A percentile compares a stretch with the other conserved stretches of the same genome.
Evolutionary conservation across 2,113 vertebrate species (phyloP).

Genomic region (Rhea pennata): DNA sequence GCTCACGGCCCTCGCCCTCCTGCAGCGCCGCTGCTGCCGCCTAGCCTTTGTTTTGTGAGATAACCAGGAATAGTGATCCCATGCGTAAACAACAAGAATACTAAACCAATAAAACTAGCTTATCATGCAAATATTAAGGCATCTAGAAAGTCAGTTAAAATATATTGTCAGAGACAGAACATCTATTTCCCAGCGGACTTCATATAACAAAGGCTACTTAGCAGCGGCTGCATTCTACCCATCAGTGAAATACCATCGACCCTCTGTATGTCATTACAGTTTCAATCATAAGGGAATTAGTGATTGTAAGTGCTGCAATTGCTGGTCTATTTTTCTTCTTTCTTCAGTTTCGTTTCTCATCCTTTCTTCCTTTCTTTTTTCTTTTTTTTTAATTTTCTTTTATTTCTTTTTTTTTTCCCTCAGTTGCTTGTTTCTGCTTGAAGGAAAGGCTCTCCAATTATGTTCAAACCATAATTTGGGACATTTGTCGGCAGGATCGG

Average conservation of each 20-base stretch:
- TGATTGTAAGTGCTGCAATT: constrained; percentile 88
- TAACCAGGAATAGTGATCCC: constrained; percentile 92
- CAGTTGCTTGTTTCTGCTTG: constrained; percentile 98
- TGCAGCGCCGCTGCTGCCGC: constrained; percentile 76
- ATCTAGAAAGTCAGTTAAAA: constrained; percentile 95
- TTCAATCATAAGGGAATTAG: constrained; percentile 79
- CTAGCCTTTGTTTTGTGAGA: constrained; percentile 85
- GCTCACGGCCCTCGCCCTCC: constrained; percentile 73
- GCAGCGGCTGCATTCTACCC: constrained; percentile 83
- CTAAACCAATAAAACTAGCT: constrained; percentile 92
- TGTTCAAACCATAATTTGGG: constrained; percentile 99
- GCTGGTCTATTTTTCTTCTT: constrained; percentile 82
- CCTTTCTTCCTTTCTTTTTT: constrained; percentile 61
- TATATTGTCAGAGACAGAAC: constrained; percentile 93
- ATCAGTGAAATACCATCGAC: constrained; percentile 87
- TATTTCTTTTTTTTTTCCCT: constrained; percentile 73
- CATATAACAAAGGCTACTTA: constrained; percentile 95
- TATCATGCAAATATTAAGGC: constrained; percentile 99
- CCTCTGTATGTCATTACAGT: constrained; percentile 79
- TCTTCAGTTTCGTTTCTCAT: constrained; percentile 76
- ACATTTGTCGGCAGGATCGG: constrained; percentile 98
- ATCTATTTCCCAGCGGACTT: constrained; percentile 94
- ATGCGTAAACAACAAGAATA: constrained; percentile 90
- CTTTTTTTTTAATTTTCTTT: constrained; percentile 47
- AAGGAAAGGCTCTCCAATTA: constrained; percentile 99